Base-by-base conservation (phyloP, 2,113 vertebrate species). In the Sphyrna mokarran region DNA sequence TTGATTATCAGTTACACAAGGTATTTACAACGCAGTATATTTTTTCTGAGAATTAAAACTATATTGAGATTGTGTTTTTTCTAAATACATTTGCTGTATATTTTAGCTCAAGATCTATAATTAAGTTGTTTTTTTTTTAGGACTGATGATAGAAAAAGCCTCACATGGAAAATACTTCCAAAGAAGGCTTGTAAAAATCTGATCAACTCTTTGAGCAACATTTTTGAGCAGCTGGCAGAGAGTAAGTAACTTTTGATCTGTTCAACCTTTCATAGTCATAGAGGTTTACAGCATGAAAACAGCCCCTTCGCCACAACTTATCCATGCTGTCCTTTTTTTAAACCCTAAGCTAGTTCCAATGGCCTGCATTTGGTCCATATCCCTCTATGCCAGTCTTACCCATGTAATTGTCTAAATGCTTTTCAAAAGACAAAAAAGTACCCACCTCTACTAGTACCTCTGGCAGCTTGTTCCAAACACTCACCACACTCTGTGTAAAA, bases 151-250 rank as follows among this genome's bases (percentile, higher is more conserved):
- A 99, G 99, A 97, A 98, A 98, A 97, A 97, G 97, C 96, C 96
- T 99, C 96, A 98, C 98, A 0, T 99, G 99, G 99, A 99, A 99
- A 97, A 98, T 98, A 95, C 97, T 99, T 96, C 99, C 99, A 96
- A 98, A 99, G 98, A 99, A 99, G 97, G 98, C 99, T 96, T 99
- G 98, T 97, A 99, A 99, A 97, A 98, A 99, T 97, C 98, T 99
- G 96, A 98, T 99, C 97, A 99, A 98, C 96, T 98, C 98, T 43
- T 97, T 99, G 97, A 98, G 97, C 97, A 98, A 98, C 96, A 97
- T 99, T 83, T 97, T 99, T 97, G 99, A 99, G 96, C 98, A 99
- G 96, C 97, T 99, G 96, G 97, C 98, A 96, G 98, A 99, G 97
- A 98, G 99, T 99, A 97, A 98, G 98, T 98, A 26, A 13, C 0